phyloP scores from a whole-genome alignment of 2,888 invertebrate species.

The Thyatira batis region DNA sequence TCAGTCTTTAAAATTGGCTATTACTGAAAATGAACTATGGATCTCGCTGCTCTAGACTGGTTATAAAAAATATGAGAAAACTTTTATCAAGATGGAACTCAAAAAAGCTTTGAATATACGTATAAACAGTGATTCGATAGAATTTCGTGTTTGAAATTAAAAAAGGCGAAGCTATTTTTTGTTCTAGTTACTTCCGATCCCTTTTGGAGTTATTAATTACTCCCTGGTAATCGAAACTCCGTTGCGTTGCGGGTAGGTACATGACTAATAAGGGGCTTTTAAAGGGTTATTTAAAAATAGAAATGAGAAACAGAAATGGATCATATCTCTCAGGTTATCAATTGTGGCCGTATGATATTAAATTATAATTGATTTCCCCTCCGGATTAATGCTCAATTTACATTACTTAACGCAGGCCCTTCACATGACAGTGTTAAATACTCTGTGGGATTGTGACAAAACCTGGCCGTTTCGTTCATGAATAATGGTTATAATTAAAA shows the following conservation, averaged over 20 bases:
- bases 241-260: neutral
- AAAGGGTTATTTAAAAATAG: too few species aligned
- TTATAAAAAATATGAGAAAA: slow-evolving; percentile 10
- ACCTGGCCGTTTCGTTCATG: slow-evolving; percentile 27
- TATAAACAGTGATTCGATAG: neutral
- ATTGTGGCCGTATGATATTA: neutral
- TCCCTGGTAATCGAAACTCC: neutral
- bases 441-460: slow-evolving; percentile 13
- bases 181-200: neutral
- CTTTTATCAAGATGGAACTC: neutral
- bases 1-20: slow-evolving; percentile 55
- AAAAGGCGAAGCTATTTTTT: neutral
- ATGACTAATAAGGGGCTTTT: too few species aligned
- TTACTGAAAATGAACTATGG: slow-evolving; percentile 43
- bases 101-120: neutral
- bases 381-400: slow-evolving; percentile 17
- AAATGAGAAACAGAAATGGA: neutral
- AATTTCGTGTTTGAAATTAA: too few species aligned
- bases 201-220: neutral
- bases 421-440: neutral
- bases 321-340: neutral
- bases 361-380: neutral
- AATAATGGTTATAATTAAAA: slow-evolving; percentile 55
- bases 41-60: slow-evolving; percentile 21
- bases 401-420: neutral